Percentiles rank a stretch among this genome's conserved stretches.
Conservation (phyloP, 2,888 invertebrate species). For the Drepanosiphum platanoidis region DNA sequence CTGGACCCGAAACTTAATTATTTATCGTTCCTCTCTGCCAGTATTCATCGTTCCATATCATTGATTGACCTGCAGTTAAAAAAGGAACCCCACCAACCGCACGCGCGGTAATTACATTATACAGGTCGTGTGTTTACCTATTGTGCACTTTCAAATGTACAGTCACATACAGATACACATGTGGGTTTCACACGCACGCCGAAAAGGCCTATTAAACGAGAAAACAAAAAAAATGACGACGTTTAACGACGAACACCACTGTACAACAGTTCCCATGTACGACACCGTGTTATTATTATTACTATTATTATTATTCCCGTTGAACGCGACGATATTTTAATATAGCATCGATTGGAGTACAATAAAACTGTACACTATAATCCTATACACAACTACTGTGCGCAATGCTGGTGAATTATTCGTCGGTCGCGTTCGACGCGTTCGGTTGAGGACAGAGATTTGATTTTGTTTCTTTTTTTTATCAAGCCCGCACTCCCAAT, state of each 20-base stretch:
- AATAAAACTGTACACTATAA: slow-evolving; percentile 40
- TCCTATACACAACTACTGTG: neutral
- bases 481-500: slow-evolving; percentile 16
- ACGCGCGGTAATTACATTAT: neutral
- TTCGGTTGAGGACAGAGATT: neutral
- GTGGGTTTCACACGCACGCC: slow-evolving; percentile 31
- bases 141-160: neutral
- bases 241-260: neutral
- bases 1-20: too few species aligned
- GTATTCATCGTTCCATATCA: neutral
- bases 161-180: neutral
- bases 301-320: neutral
- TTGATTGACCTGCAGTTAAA: neutral
- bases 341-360: slow-evolving; percentile 43
- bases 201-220: neutral
- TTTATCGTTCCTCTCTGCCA: neutral
- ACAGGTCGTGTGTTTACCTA: slow-evolving; percentile 17
- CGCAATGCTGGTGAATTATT: neutral
- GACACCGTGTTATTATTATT: too few species aligned
- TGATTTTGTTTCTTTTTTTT: too few species aligned
- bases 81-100: neutral
- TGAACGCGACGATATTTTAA: neutral
- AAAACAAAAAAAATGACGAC: neutral
- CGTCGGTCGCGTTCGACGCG: neutral
- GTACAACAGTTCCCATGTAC: slow-evolving; percentile 9